Conservation (phyloP, 2,113 vertebrate genomes). For the Alethe diademata region DNA sequence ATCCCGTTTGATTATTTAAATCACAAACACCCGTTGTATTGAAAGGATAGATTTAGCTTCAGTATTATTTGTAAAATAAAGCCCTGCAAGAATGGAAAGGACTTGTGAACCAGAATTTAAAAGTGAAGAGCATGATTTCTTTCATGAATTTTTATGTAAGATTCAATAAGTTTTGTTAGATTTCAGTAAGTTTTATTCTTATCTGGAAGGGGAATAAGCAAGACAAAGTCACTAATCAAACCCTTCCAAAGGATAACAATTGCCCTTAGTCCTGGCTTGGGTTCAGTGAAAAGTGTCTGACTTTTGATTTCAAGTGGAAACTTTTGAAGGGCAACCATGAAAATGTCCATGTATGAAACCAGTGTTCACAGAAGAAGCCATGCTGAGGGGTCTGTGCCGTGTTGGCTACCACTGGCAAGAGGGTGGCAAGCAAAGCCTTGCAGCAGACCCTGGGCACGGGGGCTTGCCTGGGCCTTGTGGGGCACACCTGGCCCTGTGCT, state of each 20-base stretch:
- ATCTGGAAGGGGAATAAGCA: neutral
- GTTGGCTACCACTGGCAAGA: neutral
- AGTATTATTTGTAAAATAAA: neutral
- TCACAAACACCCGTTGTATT: neutral
- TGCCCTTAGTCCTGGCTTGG: neutral
- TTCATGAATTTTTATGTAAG: neutral
- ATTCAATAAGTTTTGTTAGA: neutral
- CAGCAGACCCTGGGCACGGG: neutral
- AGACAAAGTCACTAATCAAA: neutral
- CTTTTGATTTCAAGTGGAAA: neutral
- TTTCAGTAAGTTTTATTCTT: slow-evolving; percentile 35
- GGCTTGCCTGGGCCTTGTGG: neutral
- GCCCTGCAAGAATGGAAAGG: neutral
- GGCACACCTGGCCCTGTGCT: too few species aligned
- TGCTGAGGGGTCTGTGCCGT: accelerated
- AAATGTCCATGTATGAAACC: neutral
- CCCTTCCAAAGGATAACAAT: neutral
- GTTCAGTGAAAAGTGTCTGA: neutral
- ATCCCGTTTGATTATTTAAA: neutral
- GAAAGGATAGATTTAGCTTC: neutral
- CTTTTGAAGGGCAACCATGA: neutral
- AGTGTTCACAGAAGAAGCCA: neutral
- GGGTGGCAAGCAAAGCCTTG: neutral
- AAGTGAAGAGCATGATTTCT: neutral
- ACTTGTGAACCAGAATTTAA: neutral